A percentile compares a stretch with the other conserved stretches of the same genome.
phyloP scores from a whole-genome alignment of 2,888 invertebrate genomes.

The Lasioglossum calceatum region DNA sequence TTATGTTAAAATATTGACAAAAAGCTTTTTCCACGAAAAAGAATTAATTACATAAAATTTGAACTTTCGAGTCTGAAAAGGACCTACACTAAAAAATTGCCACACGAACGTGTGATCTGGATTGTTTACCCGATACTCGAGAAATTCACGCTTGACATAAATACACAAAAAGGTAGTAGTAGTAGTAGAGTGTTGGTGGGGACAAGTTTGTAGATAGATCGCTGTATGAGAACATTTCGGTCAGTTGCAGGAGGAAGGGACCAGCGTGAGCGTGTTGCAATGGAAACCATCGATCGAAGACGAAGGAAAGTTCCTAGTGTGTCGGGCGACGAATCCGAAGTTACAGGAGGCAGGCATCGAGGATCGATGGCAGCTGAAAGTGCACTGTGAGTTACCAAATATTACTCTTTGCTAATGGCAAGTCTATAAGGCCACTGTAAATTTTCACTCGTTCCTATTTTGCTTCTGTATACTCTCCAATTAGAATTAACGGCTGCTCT shows the following conservation, averaged over 20 bases:
- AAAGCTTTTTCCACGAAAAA: background rate
- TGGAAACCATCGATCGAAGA: slow-evolving; percentile 94
- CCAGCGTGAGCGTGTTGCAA: slow-evolving; percentile 86
- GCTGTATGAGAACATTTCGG: background rate
- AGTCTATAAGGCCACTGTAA: no score
- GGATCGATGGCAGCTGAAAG: slow-evolving; percentile 94
- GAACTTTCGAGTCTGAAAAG: no score
- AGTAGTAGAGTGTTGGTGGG: background rate
- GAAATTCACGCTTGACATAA: background rate
- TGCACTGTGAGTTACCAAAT: slow-evolving; percentile 92
- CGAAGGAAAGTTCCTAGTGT: slow-evolving; percentile 95
- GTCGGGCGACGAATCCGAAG: slow-evolving; percentile 94
- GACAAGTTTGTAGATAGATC: background rate
- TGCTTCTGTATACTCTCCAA: no score
- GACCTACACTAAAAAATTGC: no score
- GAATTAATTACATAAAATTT: no score
- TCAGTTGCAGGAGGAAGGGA: slow-evolving; percentile 76
- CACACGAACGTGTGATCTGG: no score
- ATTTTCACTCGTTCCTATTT: no score
- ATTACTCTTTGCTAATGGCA: background rate
- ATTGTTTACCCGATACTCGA: background rate
- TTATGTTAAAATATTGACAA: background rate
- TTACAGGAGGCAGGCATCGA: slow-evolving; percentile 93
- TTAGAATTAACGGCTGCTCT: no score
- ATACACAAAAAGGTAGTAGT: background rate